Conservation (phyloP, 2,888 invertebrate species). For the Mythimna impura region DNA sequence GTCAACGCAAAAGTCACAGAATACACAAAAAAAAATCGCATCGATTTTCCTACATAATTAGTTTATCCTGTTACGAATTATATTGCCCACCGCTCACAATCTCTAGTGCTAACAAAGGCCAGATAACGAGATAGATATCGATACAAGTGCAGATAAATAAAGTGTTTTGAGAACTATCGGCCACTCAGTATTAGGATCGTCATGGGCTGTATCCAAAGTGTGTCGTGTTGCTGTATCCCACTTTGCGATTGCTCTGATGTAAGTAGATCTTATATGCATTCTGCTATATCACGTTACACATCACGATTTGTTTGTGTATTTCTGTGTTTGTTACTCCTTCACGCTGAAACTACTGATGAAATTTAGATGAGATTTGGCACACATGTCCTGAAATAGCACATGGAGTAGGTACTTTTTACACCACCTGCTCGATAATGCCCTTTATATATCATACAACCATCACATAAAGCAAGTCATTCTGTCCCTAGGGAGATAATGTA, state of each 20-base stretch:
- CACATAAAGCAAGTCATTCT: too few species aligned
- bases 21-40: not conserved
- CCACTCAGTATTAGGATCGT: not conserved
- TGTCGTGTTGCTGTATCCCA: constrained; percentile 25
- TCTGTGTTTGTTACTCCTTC: too few species aligned
- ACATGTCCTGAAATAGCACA: too few species aligned
- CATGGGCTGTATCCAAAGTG: constrained; percentile 36
- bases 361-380: too few species aligned
- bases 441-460: too few species aligned
- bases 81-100: not conserved
- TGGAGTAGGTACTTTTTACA: too few species aligned
- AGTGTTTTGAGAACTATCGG: not conserved
- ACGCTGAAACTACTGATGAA: too few species aligned
- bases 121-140: constrained; percentile 30
- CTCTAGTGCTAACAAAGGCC: not conserved
- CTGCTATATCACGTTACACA: too few species aligned
- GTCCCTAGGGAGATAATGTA: too few species aligned
- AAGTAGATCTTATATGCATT: too few species aligned
- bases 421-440: too few species aligned
- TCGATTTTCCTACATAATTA: constrained; percentile 8
- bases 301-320: too few species aligned
- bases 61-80: constrained; percentile 15
- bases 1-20: not conserved
- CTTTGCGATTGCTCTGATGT: constrained; percentile 1
- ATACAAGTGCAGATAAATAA: constrained; percentile 26